These are phyloP conservation scores for Berghia stephanieae DNA, from an alignment of 1,140 invertebrate species.

Conservation along the genomic window DNA sequence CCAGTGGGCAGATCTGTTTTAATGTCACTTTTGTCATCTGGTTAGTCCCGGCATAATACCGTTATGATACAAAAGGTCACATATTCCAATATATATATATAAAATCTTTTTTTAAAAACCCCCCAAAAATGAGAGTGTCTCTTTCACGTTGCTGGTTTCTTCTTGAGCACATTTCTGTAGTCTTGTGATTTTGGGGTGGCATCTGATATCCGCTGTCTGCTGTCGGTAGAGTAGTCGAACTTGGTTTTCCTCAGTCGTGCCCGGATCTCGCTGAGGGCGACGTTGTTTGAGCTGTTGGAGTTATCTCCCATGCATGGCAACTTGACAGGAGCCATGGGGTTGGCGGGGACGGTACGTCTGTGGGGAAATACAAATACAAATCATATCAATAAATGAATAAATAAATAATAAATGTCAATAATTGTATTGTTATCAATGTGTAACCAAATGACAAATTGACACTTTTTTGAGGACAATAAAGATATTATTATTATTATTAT, in stretches of 20 bases:
- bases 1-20: neutral
- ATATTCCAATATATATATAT: neutral
- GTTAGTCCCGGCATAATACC: neutral
- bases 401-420: too few species aligned
- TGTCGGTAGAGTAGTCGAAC: slow-evolving; percentile 30
- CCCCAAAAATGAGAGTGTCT: neutral
- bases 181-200: slow-evolving; percentile 20
- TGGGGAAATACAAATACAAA: too few species aligned
- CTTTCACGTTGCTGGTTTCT: slow-evolving; percentile 21
- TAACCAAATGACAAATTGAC: too few species aligned
- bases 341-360: neutral
- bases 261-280: slow-evolving; percentile 25
- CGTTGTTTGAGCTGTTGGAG: neutral
- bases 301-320: neutral
- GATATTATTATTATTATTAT: too few species aligned
- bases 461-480: too few species aligned
- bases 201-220: slow-evolving; percentile 15
- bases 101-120: neutral
- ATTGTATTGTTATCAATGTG: too few species aligned
- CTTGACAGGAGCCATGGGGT: neutral
- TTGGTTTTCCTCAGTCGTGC: slow-evolving; percentile 27
- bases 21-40: too few species aligned
- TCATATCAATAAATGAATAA: too few species aligned
- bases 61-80: neutral
- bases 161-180: slow-evolving; percentile 26